Conservation (phyloP, 2,888 invertebrate species). For the Lathronympha strigana region DNA sequence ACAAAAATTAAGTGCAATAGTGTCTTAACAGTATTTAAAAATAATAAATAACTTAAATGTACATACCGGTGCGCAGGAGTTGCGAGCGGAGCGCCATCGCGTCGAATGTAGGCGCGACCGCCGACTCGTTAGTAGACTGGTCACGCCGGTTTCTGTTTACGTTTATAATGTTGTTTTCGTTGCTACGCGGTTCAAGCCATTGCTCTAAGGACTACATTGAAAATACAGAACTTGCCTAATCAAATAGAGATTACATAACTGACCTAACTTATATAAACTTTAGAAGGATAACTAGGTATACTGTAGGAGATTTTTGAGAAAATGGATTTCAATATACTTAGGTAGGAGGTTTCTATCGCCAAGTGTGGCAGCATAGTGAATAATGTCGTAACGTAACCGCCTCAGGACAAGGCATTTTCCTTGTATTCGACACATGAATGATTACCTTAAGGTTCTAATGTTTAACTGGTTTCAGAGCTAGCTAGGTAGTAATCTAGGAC, state of each 20-base stretch:
- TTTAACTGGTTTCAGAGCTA: too few species aligned
- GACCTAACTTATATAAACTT: background rate
- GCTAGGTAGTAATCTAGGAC: background rate
- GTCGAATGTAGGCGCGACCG: constrained; percentile 69
- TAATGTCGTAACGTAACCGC: background rate
- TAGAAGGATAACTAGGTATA: background rate
- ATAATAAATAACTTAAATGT: constrained; percentile 40
- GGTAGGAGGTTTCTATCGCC: background rate
- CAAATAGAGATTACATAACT: background rate
- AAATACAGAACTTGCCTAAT: too few species aligned
- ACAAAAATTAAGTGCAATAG: background rate
- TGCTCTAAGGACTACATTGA: too few species aligned
- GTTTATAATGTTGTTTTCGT: constrained; percentile 52
- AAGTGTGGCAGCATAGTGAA: background rate
- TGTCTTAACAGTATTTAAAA: background rate
- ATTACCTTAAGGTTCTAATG: background rate
- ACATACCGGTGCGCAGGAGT: constrained; percentile 77
- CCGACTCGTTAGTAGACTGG: constrained; percentile 63
- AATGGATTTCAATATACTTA: too few species aligned
- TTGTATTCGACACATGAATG: background rate
- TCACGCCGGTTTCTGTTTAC: constrained; percentile 69
- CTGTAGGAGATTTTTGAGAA: too few species aligned
- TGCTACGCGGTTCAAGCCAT: constrained; percentile 25
- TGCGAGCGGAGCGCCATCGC: constrained; percentile 74
- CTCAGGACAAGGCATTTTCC: background rate